Evolutionary conservation across 2,113 vertebrate species (phyloP).

Genomic region (Anhinga rufa): DNA sequence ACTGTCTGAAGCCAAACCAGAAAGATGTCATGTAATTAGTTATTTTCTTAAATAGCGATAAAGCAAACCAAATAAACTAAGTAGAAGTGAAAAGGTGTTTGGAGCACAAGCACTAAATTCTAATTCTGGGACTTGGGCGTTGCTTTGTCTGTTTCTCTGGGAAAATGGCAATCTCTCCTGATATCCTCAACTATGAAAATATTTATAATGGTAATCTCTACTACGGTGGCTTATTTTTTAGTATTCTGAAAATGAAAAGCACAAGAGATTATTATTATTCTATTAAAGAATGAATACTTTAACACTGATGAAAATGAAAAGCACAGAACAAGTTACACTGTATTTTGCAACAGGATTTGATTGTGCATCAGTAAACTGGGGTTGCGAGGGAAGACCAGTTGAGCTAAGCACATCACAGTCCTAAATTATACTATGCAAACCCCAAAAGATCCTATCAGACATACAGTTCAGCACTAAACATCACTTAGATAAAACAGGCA

Average conservation of each 20-base stretch:
- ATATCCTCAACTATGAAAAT: not conserved
- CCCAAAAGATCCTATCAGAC: not conserved
- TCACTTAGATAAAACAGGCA: not conserved
- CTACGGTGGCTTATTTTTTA: not conserved
- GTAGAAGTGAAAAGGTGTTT: not conserved
- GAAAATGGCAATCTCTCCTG: not conserved
- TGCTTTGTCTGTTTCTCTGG: not conserved
- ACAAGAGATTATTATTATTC: not conserved
- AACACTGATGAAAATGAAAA: not conserved
- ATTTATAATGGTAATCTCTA: not conserved
- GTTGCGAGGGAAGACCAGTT: fast-evolving
- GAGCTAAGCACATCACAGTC: not conserved
- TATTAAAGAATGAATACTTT: not conserved
- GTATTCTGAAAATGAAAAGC: not conserved
- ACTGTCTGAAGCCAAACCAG: conserved; percentile 82
- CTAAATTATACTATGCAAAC: not conserved
- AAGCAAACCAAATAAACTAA: not conserved
- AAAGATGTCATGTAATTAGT: not conserved
- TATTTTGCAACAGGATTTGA: not conserved
- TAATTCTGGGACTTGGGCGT: not conserved
- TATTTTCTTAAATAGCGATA: not conserved
- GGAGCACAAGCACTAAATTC: not conserved
- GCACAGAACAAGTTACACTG: not conserved
- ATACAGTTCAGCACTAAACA: not conserved
- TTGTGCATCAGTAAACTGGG: not conserved